Conservation (phyloP, 2,113 vertebrate genomes). For the Enhydra lutris region DNA sequence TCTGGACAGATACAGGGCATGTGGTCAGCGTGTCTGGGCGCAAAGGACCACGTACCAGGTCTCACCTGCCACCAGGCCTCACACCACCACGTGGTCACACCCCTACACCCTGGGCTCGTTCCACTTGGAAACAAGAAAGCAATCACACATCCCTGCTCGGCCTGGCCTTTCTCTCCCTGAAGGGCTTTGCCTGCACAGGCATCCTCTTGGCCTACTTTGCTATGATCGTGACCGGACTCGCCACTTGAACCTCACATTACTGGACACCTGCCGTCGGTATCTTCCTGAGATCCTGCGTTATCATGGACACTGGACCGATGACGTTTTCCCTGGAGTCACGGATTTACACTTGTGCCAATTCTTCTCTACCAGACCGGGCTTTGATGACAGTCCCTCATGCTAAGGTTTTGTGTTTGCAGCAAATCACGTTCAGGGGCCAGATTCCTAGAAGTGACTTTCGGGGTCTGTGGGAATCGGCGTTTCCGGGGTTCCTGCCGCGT, state of each 20-base stretch:
- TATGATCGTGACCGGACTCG: not conserved
- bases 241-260: not conserved
- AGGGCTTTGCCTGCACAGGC: not conserved
- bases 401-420: not conserved
- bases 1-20: not conserved
- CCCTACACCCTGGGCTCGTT: accelerated
- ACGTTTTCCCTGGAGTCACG: not conserved
- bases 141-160: not conserved
- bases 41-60: not conserved
- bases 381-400: accelerated
- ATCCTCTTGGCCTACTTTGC: not conserved
- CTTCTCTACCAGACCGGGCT: not conserved
- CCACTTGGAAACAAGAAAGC: not conserved
- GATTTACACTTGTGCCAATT: not conserved
- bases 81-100: accelerated
- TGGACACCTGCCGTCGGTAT: accelerated
- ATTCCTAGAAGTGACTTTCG: not conserved
- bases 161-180: not conserved
- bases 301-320: not conserved
- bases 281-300: not conserved
- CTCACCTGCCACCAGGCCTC: too few species aligned
- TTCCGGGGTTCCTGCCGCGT: not conserved
- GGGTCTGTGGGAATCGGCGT: not conserved
- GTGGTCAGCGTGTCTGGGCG: accelerated
- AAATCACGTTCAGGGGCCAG: not conserved